Percentiles rank a stretch among this genome's conserved stretches.
These are phyloP conservation scores for Capitella teleta DNA, from an alignment of 1,140 invertebrate species.

Conservation along the genomic window DNA sequence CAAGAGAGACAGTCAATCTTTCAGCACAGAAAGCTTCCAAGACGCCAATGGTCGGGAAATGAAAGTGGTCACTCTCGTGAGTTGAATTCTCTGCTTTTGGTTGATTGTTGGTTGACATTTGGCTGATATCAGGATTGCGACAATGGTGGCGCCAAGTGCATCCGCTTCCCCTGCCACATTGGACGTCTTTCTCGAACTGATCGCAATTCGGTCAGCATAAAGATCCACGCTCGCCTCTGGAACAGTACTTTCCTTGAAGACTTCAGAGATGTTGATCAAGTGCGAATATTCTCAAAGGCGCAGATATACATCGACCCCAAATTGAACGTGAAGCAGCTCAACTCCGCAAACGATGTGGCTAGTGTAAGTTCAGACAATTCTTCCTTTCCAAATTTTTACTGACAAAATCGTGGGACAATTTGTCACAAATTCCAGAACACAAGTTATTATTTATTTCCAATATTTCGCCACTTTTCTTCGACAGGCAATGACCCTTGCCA, in stretches of 20 bases:
- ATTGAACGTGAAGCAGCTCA: slow-evolving; percentile 57
- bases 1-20: background rate
- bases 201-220: slow-evolving; percentile 59
- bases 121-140: slow-evolving; percentile 59
- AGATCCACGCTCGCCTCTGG: slow-evolving; percentile 70
- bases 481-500: slow-evolving; percentile 71
- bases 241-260: slow-evolving; percentile 79
- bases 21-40: background rate
- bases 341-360: slow-evolving; percentile 52
- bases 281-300: slow-evolving; percentile 67
- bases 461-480: no score
- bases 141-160: slow-evolving; percentile 67
- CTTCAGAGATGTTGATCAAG: slow-evolving; percentile 70
- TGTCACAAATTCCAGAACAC: no score
- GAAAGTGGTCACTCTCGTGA: background rate
- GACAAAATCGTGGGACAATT: no score
- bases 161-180: slow-evolving; percentile 69
- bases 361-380: slow-evolving; percentile 12
- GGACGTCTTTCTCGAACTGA: slow-evolving; percentile 57
- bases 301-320: slow-evolving; percentile 57
- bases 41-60: background rate
- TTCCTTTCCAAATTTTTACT: background rate
- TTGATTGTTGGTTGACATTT: background rate
- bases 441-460: no score
- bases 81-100: background rate